phyloP scores from a whole-genome alignment of 2,888 invertebrate genomes.

The Monochamus alternatus region DNA sequence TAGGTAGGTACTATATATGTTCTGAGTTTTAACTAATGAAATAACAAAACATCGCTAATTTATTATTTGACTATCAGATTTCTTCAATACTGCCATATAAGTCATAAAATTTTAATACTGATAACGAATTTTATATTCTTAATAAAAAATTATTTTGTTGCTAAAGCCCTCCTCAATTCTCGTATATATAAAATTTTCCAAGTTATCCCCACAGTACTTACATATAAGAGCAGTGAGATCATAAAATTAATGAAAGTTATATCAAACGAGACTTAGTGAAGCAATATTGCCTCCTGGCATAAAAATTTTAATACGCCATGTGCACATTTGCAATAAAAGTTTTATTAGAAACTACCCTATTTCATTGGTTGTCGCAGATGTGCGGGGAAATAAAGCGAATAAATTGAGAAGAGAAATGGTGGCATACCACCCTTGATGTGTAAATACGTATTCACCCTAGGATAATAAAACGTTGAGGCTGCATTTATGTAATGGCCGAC shows the following conservation, averaged over 20 bases:
- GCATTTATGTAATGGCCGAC: slow-evolving; percentile 54
- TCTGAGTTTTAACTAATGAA: neutral
- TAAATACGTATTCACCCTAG: slow-evolving; percentile 50
- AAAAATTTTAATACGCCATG: slow-evolving; percentile 57
- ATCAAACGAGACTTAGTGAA: slow-evolving; percentile 55
- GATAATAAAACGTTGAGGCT: slow-evolving; percentile 51
- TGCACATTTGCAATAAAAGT: slow-evolving; percentile 55
- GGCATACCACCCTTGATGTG: slow-evolving; percentile 54
- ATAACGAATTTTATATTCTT: neutral
- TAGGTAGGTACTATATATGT: no score
- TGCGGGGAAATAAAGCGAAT: slow-evolving; percentile 53
- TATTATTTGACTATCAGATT: neutral
- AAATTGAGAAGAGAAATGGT: slow-evolving; percentile 55
- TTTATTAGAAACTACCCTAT: slow-evolving; percentile 45
- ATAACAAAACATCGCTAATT: neutral
- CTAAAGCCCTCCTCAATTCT: neutral
- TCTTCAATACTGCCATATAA: neutral
- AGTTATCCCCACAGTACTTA: slow-evolving; percentile 48
- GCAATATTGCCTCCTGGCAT: slow-evolving; percentile 55
- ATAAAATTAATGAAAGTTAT: slow-evolving; percentile 61
- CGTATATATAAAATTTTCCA: slow-evolving; percentile 40
- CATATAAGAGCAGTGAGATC: slow-evolving; percentile 48
- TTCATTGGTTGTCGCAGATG: slow-evolving; percentile 50
- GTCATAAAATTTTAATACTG: neutral
- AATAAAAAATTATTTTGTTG: slow-evolving; percentile 31